These are phyloP conservation scores for Tetropium fuscum DNA, from an alignment of 2,888 invertebrate genomes.

Conservation along the genomic window DNA sequence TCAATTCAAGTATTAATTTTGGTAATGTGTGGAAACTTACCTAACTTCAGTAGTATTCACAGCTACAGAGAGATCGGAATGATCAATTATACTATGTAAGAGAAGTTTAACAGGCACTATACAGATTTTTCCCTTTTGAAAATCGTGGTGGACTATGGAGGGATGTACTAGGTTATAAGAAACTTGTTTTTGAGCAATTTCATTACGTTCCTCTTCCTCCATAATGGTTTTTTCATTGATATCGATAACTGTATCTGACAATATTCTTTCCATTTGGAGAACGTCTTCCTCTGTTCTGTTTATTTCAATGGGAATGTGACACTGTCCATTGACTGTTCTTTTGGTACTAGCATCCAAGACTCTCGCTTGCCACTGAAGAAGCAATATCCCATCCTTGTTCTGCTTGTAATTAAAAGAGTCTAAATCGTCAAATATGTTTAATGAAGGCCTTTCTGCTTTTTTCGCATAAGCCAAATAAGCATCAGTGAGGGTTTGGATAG, in stretches of 20 bases:
- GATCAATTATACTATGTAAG: constrained; percentile 75
- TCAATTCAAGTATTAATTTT: too few species aligned
- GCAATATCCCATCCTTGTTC: constrained; percentile 57
- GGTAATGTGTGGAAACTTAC: constrained; percentile 61
- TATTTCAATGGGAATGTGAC: constrained; percentile 73
- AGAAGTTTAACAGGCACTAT: constrained; percentile 76
- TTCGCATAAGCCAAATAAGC: constrained; percentile 67
- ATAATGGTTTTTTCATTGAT: constrained; percentile 41
- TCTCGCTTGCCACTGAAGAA: constrained; percentile 62
- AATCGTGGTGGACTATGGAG: constrained; percentile 73
- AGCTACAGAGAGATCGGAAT: constrained; percentile 69
- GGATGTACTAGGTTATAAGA: constrained; percentile 73
- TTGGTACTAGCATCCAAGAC: constrained; percentile 68
- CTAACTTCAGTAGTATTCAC: constrained; percentile 53
- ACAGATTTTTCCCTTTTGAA: constrained; percentile 72
- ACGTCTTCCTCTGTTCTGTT: constrained; percentile 66
- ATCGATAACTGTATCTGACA: constrained; percentile 43
- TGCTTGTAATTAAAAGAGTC: constrained; percentile 41
- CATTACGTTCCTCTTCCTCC: constrained; percentile 37
- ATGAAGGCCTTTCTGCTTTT: constrained; percentile 55
- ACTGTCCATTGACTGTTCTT: constrained; percentile 75
- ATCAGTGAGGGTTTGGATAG: constrained; percentile 52
- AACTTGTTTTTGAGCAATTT: constrained; percentile 62
- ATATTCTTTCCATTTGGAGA: constrained; percentile 42
- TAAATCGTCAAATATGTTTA: constrained; percentile 56